Conservation (phyloP, 2,113 vertebrate genomes). For the Tonatia bakeri region DNA sequence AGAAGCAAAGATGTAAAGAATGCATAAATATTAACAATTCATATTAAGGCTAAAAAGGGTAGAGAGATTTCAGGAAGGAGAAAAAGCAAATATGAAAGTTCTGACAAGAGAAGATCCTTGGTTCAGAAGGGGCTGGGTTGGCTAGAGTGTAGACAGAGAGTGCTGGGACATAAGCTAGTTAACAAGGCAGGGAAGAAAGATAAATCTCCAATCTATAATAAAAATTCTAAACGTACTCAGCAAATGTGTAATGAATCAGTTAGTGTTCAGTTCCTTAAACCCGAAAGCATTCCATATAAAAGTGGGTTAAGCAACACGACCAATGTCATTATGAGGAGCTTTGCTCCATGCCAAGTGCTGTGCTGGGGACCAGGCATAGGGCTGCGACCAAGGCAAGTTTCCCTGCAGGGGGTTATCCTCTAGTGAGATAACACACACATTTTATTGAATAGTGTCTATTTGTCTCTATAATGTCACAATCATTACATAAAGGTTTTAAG, state of each 20-base stretch:
- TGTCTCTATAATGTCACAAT: background rate
- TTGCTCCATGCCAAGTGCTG: background rate
- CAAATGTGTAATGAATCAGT: background rate
- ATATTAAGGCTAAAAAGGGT: background rate
- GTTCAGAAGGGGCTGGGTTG: background rate
- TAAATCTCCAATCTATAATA: background rate
- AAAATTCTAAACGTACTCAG: background rate
- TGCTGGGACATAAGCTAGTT: rapidly evolving
- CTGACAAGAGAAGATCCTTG: background rate
- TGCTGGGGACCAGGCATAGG: background rate
- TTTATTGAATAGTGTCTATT: background rate
- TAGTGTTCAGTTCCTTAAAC: background rate
- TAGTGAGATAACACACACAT: background rate
- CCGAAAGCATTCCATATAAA: background rate
- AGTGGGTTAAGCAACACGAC: background rate
- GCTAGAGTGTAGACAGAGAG: background rate
- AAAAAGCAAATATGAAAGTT: background rate
- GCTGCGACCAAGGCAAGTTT: background rate
- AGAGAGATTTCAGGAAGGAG: background rate
- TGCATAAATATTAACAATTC: background rate
- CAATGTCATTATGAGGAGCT: background rate
- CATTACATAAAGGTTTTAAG: background rate
- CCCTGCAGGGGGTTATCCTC: background rate
- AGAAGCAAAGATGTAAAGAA: background rate
- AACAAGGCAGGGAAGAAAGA: background rate